Evolutionary conservation across 2,797 vertebrate species (phyloP), one percentile per base, ranked within the genome.

Genomic region (Dendrocincla tyrannina): DNA sequence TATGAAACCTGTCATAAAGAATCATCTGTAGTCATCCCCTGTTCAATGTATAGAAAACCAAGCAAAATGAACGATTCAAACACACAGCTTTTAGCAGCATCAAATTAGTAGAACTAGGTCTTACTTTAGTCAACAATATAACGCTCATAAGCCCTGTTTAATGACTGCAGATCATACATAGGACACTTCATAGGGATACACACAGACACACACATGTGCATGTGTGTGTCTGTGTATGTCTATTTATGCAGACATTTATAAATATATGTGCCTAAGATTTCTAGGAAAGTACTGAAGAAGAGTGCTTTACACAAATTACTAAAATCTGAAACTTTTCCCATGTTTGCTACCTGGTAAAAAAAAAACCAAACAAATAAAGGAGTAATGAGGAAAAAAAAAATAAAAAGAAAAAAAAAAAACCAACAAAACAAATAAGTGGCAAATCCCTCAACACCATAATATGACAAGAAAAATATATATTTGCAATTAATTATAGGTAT

Each of bases 131-230:
- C 33, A 70, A 24, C 9, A 86, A 10, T 5, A 49, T 2, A 47
- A 46, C 33, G 5, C 33, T 59, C 33, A 52, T 17, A 55, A 68
- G 8, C 8, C 5, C 4, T 55, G 5, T 46, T 86, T 52, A 67
- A n/a, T 75, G 30, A 56, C 52, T 41, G 5, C 7, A n/a, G 4
- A 22, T 47, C 7, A 5, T 8, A n/a, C 22, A 39, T 4, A 19
- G 7, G 9, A 53, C 11, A 35, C 1, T 84, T 58, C 35, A 46
- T 11, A 35, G 9, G 19, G 17, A 24, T 9, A 22, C 19, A 66
- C 5, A 67, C 5, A 22, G 0, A n/a, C 1, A 0, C 5, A 28
- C 0, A n/a, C 1, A 0, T 49, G 22, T 23, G 12, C 7, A n/a
- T 3, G 11, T 1, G 3, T 47, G 10, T 59, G 3, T 58, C 14